phyloP scores from a whole-genome alignment of 2,797 vertebrate genomes.

The Premnoplex brunnescens region DNA sequence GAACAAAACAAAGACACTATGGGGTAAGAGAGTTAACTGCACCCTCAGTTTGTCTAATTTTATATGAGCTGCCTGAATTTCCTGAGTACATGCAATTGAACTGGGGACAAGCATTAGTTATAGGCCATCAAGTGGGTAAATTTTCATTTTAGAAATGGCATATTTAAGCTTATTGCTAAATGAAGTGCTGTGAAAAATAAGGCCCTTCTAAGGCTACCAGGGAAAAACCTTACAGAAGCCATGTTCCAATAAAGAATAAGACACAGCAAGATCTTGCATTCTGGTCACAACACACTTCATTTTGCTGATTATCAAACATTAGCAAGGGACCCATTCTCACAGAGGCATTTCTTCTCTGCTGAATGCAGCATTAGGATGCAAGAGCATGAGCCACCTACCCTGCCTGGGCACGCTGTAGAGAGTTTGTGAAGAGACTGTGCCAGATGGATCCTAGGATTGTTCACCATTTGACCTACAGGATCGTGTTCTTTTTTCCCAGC shows the following conservation, averaged over 20 bases:
- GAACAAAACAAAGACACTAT: not conserved
- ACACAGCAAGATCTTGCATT: not conserved
- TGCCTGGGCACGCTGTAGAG: constrained; percentile 93
- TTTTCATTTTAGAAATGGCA: not conserved
- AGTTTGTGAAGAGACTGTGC: constrained; percentile 97
- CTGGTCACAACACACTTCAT: not conserved
- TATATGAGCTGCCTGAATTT: not conserved
- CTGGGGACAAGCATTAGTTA: not conserved
- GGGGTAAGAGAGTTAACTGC: not conserved
- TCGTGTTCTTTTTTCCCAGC: constrained; percentile 96
- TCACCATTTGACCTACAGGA: constrained; percentile 91
- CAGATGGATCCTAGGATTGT: constrained; percentile 93
- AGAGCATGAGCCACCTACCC: constrained; percentile 77
- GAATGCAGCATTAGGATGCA: not conserved
- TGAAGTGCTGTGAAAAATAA: not conserved
- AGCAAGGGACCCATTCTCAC: not conserved
- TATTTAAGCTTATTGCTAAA: not conserved
- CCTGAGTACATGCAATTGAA: not conserved
- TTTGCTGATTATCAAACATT: not conserved
- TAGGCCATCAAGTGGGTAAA: not conserved
- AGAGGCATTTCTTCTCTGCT: not conserved
- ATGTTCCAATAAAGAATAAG: not conserved
- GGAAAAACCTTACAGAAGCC: not conserved
- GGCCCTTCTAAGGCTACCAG: not conserved
- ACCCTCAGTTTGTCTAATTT: not conserved